Evolutionary conservation across 2,888 invertebrate genomes (phyloP).

Genomic region (Polymixis lichenea): DNA sequence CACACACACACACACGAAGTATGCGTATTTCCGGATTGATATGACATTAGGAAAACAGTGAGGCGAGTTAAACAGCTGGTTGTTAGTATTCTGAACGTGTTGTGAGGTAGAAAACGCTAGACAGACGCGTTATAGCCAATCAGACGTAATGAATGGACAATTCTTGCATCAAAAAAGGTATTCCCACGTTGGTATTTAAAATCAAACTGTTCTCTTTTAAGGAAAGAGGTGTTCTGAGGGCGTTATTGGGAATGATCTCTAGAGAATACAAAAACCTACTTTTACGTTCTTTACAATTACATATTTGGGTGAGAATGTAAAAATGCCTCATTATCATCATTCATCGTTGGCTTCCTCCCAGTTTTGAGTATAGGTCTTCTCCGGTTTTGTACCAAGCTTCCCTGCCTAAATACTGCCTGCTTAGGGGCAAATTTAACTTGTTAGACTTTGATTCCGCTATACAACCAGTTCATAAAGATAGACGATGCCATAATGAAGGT

Average conservation of each 20-base stretch:
- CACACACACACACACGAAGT: conserved; percentile 17
- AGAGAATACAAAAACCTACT: neutral
- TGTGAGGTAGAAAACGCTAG: conserved; percentile 23
- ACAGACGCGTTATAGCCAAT: neutral
- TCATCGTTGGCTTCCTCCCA: neutral
- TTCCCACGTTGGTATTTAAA: neutral
- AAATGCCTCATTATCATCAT: neutral
- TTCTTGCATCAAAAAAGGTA: neutral
- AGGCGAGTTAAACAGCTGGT: neutral
- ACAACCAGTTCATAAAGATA: neutral
- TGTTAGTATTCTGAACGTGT: conserved; percentile 28
- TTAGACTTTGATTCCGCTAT: neutral
- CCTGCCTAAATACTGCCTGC: neutral
- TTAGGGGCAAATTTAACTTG: neutral
- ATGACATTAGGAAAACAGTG: conserved; percentile 30
- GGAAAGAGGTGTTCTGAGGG: neutral
- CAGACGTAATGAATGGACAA: neutral
- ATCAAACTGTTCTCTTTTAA: neutral
- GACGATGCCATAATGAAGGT: neutral
- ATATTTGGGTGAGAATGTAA: neutral
- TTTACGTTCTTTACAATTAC: neutral
- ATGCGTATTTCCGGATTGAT: conserved; percentile 50
- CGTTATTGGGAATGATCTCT: neutral
- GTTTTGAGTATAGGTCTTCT: neutral
- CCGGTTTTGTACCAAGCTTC: neutral